Percentiles rank a stretch among this genome's conserved stretches.
These are phyloP conservation scores for Tonatia bakeri DNA, from an alignment of 2,113 vertebrate genomes.

Conservation along the genomic window DNA sequence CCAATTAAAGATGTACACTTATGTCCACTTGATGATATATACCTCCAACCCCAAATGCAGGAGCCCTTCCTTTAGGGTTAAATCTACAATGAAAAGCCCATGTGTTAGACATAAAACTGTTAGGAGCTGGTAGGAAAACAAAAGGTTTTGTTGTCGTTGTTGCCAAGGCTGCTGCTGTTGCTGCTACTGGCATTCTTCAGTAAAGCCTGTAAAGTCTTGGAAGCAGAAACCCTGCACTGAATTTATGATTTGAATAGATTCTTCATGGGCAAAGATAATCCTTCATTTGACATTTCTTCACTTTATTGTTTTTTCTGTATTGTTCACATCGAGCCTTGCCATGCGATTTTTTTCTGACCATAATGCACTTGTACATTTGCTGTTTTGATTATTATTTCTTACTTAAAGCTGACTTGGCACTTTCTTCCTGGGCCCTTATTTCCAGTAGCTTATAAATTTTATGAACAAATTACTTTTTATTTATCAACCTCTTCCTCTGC, in stretches of 20 bases:
- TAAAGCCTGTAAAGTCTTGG: background rate
- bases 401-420: constrained; percentile 69
- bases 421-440: constrained; percentile 57
- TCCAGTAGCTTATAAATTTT: constrained; percentile 70
- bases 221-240: constrained; percentile 19
- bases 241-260: constrained; percentile 33
- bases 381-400: constrained; percentile 69
- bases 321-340: constrained; percentile 3
- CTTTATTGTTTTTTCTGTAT: constrained; percentile 35
- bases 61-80: background rate
- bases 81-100: background rate
- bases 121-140: background rate
- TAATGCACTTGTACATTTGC: constrained; percentile 57
- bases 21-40: background rate
- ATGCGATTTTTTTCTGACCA: constrained; percentile 59
- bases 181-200: background rate
- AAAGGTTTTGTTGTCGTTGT: background rate
- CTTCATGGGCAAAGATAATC: constrained; percentile 43
- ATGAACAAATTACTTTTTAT: constrained; percentile 75
- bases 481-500: constrained; percentile 62
- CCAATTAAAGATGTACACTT: background rate
- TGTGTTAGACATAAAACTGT: background rate
- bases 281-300: constrained; percentile 53
- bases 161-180: background rate
- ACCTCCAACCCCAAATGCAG: background rate